Conservation (phyloP, 2,888 invertebrate genomes). For the Coronaproctus castanopsis region DNA sequence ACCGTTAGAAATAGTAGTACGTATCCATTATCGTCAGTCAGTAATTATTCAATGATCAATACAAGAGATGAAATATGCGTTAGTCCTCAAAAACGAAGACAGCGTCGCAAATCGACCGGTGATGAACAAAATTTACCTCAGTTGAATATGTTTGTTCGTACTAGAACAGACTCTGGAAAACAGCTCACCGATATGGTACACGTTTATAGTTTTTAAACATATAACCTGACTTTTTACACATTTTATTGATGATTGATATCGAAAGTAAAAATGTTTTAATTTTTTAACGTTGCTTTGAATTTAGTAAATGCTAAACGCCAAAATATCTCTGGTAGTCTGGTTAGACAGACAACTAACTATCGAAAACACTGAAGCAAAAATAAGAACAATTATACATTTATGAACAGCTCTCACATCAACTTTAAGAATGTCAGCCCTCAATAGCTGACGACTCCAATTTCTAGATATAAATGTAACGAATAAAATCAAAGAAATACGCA, state of each 20-base stretch:
- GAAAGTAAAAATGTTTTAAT: neutral
- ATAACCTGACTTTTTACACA: too few species aligned
- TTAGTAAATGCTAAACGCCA: too few species aligned
- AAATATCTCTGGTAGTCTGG: too few species aligned
- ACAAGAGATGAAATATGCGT: slow-evolving; percentile 16
- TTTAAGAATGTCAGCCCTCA: too few species aligned
- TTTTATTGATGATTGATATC: neutral
- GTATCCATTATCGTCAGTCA: slow-evolving; percentile 26
- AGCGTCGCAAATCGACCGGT: slow-evolving; percentile 62
- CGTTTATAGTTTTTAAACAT: slow-evolving; percentile 8
- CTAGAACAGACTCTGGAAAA: slow-evolving; percentile 68
- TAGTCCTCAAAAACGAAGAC: slow-evolving; percentile 28
- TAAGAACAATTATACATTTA: too few species aligned
- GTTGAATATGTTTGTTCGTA: slow-evolving; percentile 50
- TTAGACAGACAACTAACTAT: too few species aligned
- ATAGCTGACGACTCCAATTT: too few species aligned
- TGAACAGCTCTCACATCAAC: too few species aligned
- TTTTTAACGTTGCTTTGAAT: neutral
- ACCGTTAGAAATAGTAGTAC: slow-evolving; percentile 20
- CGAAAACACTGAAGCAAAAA: too few species aligned
- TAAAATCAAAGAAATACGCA: too few species aligned
- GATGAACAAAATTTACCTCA: slow-evolving; percentile 48
- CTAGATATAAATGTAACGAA: too few species aligned
- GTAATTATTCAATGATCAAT: slow-evolving; percentile 16
- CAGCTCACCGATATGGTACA: slow-evolving; percentile 58